phyloP scores from a whole-genome alignment of 2,888 invertebrate species.

The Hypena proboscidalis region DNA sequence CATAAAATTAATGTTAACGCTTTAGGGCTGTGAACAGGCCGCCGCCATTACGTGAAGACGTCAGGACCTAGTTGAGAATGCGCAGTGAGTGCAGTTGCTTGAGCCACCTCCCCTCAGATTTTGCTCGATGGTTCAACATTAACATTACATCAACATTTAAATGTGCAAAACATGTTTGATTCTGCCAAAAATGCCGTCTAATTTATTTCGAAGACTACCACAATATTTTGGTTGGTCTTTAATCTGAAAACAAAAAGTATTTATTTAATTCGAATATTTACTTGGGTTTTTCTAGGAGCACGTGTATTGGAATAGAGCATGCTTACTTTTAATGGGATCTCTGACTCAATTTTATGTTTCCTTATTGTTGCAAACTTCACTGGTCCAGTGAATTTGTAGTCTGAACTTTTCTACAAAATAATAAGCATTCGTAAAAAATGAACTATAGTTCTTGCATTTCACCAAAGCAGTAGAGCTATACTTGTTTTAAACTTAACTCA shows the following conservation, averaged over 20 bases:
- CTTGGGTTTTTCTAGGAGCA: no score
- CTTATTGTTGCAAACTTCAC: constrained; percentile 6
- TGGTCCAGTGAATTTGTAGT: constrained; percentile 25
- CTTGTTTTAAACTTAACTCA: no score
- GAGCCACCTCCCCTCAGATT: no score
- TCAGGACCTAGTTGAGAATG: no score
- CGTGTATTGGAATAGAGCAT: not conserved
- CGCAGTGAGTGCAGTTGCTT: no score
- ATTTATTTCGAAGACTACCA: constrained; percentile 38
- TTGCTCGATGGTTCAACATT: no score
- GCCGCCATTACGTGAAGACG: no score
- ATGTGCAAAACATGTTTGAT: constrained; percentile 50
- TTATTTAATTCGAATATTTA: not conserved
- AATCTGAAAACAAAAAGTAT: constrained; percentile 32
- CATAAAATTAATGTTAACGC: no score
- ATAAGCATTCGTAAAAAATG: not conserved
- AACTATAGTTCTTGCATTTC: no score
- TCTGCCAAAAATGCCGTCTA: constrained; percentile 43
- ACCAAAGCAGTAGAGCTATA: no score
- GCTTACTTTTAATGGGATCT: constrained; percentile 3
- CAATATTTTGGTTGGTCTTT: constrained; percentile 35
- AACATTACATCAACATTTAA: constrained; percentile 10
- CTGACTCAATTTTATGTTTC: no score
- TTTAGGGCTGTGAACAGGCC: no score
- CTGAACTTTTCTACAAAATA: constrained; percentile 47